Base-by-base conservation (phyloP, 1,140 invertebrate species). In the Triops longicaudatus region DNA sequence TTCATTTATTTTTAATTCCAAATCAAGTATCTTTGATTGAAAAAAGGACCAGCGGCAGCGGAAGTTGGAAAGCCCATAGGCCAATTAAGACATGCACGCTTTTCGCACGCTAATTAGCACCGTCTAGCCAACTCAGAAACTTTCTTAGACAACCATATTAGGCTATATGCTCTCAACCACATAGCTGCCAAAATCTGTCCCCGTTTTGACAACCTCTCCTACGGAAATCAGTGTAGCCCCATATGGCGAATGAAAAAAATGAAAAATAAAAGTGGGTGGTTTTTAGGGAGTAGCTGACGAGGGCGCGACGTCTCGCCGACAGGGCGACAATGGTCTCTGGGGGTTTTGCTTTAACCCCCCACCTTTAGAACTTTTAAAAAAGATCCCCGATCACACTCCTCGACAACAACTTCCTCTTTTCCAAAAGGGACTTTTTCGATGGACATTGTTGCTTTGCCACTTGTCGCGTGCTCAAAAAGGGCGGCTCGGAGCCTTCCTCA, bases 331-430 rank as follows among this genome's bases (percentile, higher is more conserved):
- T 63, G 22, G 50, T 63, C 50, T 63, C 50, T 17, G 50, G 31
- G 31, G 7, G 31, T 37, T 37, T 37, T 37, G 31, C 31, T 37
- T 37, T 37, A 2, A 37, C 31, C 31, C 31, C 31, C 31, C 31
- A 37, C 31, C 31, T 37, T 37, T 37, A 37, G 31, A 37, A 37
- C 50, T 63, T 17, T 63, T 22, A 17, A 17, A 17, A 17, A 63
- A 63, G 14, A 63, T 17, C 50, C 50, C 50, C 50, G 22, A 63
- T 63, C 50, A 63, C 50, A 63, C 50, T 63, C 50, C 50, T 63
- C 50, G 50, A 63, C 50, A 63, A 63, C 50, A 63, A 63, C 50
- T 63, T 63, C 50, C 50, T 63, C 50, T 63, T 22, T 63, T 63
- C 50, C 50, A 37, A n/a, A n/a, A 37, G 31, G 31, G 31, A 37